Conservation (phyloP, 2,113 vertebrate genomes). For the Actenoides hombroni region DNA sequence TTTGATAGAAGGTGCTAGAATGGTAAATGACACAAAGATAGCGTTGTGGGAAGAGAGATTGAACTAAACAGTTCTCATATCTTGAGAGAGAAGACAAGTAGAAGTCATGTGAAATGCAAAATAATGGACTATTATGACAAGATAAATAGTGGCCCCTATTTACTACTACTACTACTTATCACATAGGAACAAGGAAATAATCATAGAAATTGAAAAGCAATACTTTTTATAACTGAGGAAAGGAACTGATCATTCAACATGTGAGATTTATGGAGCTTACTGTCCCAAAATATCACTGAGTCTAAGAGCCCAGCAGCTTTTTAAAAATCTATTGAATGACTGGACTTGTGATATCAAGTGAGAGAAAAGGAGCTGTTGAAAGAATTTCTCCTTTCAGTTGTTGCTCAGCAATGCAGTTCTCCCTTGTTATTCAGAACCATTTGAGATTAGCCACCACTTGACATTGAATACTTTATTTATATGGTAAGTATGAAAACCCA, state of each 20-base stretch:
- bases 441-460: background rate
- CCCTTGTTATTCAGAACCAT: background rate
- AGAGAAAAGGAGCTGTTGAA: background rate
- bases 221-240: background rate
- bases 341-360: background rate
- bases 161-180: conserved; percentile 32
- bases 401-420: background rate
- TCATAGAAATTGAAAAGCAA: background rate
- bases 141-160: conserved; percentile 6
- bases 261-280: background rate
- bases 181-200: conserved; percentile 23
- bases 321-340: background rate
- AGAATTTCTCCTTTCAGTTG: background rate
- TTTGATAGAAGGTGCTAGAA: background rate
- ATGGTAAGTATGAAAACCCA: background rate
- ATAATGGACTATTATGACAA: conserved; percentile 16
- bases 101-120: background rate
- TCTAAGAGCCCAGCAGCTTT: background rate
- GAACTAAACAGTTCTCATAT: background rate
- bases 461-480: background rate
- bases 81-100: background rate
- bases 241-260: background rate
- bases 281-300: background rate
- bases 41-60: background rate
- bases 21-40: background rate